Percentiles rank a stretch among this genome's conserved stretches.
phyloP scores from a whole-genome alignment of 2,797 vertebrate species.

The Melanotaenia boesemani region DNA sequence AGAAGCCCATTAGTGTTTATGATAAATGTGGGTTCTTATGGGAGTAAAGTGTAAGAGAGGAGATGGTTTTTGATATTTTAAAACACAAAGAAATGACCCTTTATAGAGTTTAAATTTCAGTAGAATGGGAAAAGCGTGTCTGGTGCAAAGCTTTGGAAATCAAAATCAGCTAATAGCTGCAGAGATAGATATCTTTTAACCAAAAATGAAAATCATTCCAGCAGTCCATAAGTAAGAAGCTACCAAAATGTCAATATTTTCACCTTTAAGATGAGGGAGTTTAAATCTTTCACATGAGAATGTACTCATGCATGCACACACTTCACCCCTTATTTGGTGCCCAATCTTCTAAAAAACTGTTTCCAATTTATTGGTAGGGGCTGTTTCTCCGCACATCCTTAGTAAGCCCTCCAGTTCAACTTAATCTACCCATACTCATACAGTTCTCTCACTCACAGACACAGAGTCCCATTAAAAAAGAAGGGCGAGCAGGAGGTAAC shows the following conservation, averaged over 20 bases:
- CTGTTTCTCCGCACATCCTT: constrained; percentile 36
- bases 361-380: constrained; percentile 27
- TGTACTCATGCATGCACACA: background rate
- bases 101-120: too few species aligned
- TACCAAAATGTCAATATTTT: background rate
- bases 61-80: too few species aligned
- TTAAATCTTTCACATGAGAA: background rate
- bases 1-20: background rate
- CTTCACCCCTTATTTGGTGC: background rate
- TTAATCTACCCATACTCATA: constrained; percentile 18
- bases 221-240: background rate
- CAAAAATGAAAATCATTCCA: too few species aligned
- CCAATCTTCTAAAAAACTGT: constrained; percentile 15
- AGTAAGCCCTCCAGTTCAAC: constrained; percentile 27
- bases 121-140: too few species aligned
- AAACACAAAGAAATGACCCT: too few species aligned
- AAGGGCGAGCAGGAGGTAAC: constrained; percentile 40
- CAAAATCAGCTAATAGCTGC: too few species aligned
- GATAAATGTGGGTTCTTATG: too few species aligned
- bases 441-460: constrained; percentile 6
- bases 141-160: too few species aligned
- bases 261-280: too few species aligned
- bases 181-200: too few species aligned
- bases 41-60: too few species aligned
- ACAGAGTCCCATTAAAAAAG: constrained; percentile 51